Base-by-base conservation (phyloP, 2,888 invertebrate genomes). In the Falcaria lacertinaria region DNA sequence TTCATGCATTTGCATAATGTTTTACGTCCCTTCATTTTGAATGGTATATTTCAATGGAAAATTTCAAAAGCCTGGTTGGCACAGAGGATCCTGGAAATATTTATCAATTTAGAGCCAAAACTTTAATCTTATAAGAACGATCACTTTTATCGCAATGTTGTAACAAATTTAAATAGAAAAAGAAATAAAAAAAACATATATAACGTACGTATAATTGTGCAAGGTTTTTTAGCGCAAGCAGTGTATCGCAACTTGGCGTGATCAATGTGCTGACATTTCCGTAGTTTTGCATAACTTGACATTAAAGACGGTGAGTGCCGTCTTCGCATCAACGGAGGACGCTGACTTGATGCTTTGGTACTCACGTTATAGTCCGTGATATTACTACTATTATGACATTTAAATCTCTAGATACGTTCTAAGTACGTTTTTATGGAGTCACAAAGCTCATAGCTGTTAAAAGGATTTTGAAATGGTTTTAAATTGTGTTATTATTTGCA, bases 221-320 rank as follows among this genome's bases (percentile, higher is more conserved):
- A 60, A 28, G 54, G 48, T 56, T 53, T 53, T 49, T 58, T 52
- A 56, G 49, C 54, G 58, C 50, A 50, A 62, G 54, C 52, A 54
- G 63, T 64, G 52, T 58, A 55, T 48, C 32, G 28, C 36, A 33
- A 50, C 50, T 50, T 39, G 42, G 47, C 60, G 57, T 64, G 69
- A 62, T 70, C 63, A 63, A 62, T 64, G 48, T 52, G 52, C 67
- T 77, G 73, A 74, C 74, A 74, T 76, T 79, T 78, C 67, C 62
- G 64, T 59, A 54, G 68, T 65, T 79, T 80, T 75, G 74, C 78
- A 75, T 75, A 78, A 78, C 71, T 63, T 74, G 76, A 71, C 74
- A 79, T 78, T 78, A 71, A 17, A 57, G 47, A 55, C 71, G 69
- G 74, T 72, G 67, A 69, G 72, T 65, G 54, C 57, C 63, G 53